These are phyloP conservation scores for Eurosta solidaginis DNA, from an alignment of 1,140 invertebrate species.

Conservation along the genomic window DNA sequence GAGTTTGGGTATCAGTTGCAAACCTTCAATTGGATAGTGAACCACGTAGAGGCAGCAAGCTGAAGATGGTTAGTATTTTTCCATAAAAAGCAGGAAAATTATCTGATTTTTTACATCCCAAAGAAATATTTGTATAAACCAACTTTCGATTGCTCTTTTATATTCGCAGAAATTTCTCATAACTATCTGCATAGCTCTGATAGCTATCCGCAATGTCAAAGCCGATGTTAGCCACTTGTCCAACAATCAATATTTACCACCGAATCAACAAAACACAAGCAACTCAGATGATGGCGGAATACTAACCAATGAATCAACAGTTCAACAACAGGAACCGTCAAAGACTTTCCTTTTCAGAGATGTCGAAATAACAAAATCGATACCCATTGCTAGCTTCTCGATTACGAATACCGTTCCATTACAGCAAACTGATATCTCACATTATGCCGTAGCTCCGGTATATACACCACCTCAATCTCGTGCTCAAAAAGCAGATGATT, in stretches of 20 bases:
- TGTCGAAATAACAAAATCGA: slow-evolving; percentile 28
- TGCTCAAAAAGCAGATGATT: not conserved
- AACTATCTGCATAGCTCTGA: slow-evolving; percentile 39
- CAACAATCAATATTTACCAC: slow-evolving; percentile 34
- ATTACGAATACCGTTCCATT: not conserved
- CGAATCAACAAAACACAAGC: not conserved
- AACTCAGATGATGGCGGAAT: not conserved
- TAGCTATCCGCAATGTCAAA: slow-evolving; percentile 39
- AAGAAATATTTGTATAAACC: too few species aligned
- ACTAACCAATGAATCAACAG: not conserved
- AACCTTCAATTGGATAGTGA: not conserved
- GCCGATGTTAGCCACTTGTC: slow-evolving; percentile 50
- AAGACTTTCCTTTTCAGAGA: not conserved
- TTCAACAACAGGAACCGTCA: not conserved
- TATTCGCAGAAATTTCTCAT: slow-evolving; percentile 44
- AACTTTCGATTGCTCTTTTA: not conserved
- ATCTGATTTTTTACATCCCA: too few species aligned
- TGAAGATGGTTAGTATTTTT: slow-evolving; percentile 47
- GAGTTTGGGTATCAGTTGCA: not conserved
- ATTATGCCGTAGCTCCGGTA: too few species aligned
- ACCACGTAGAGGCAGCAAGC: slow-evolving; percentile 33
- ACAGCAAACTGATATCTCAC: too few species aligned
- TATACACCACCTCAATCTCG: too few species aligned
- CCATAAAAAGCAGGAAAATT: too few species aligned
- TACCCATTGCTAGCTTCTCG: slow-evolving; percentile 30